Evolutionary conservation across 2,113 vertebrate species (phyloP).

Genomic region (Capricornis sumatraensis): DNA sequence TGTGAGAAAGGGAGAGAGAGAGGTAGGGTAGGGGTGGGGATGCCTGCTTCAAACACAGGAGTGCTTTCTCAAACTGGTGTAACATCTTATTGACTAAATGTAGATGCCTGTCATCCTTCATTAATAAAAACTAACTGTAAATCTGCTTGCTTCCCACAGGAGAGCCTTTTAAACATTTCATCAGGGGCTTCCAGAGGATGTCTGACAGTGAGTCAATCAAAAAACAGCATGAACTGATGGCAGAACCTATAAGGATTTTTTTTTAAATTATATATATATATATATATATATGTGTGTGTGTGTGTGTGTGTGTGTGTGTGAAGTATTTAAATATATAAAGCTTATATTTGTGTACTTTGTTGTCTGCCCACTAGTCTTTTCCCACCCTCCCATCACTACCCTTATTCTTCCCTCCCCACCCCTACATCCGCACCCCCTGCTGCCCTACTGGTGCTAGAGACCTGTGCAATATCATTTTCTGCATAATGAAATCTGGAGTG

Average conservation of each 20-base stretch:
- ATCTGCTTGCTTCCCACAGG: not conserved
- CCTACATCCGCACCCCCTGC: not conserved
- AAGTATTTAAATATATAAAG: not conserved
- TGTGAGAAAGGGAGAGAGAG: not conserved
- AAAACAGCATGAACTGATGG: not conserved
- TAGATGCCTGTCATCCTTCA: constrained; percentile 35
- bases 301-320: not conserved
- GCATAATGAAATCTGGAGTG: constrained; percentile 87
- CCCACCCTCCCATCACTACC: not conserved
- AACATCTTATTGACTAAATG: not conserved
- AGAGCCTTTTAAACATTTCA: constrained; percentile 53
- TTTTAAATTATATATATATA: not conserved
- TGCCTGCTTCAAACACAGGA: not conserved
- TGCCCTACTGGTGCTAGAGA: constrained; percentile 71
- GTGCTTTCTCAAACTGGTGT: not conserved
- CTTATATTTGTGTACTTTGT: not conserved
- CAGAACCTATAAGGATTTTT: not conserved
- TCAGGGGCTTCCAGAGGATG: not conserved
- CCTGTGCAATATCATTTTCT: constrained; percentile 84
- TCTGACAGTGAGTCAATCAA: not conserved
- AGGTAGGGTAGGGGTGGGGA: fast-evolving
- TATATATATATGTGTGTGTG: not conserved
- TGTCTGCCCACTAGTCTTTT: not conserved
- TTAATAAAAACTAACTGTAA: constrained; percentile 71
- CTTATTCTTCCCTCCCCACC: not conserved